Base-by-base conservation (phyloP, 2,797 vertebrate species). In the Odontamblyopus lacepedii region DNA sequence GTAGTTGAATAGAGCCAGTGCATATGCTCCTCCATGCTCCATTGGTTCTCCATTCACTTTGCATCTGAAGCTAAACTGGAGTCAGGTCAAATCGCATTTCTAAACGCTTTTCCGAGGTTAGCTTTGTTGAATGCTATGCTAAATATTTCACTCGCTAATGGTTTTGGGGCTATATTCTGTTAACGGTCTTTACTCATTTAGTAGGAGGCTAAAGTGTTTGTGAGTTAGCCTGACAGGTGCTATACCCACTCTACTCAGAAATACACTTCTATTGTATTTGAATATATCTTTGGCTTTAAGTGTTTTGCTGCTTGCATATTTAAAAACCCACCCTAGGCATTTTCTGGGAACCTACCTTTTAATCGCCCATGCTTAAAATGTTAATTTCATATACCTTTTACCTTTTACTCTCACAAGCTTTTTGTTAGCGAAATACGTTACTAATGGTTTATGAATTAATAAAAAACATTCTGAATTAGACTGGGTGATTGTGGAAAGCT, bases 371-470 rank as follows among this genome's bases (percentile, higher is more conserved):
- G 89, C 81, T 91, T 87, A 92, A 62, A 93, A 93, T 88, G 90
- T 87, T 93, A 92, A 93, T 92, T 91, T 81, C 84, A 90, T 81
- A 81, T 88, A 86, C 87, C 87, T 90, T 85, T 86, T 78, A 80
- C 78, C 89, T 85, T 67, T 84, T 75, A 74, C 71, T 84, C 63
- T 79, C 90, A 89, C 80, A 85, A 85, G 89, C 91, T 92, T 90
- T 94, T 94, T 94, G 94, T 94, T 85, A 77, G 80, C 83, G 85
- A 94, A 94, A 92, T 92, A 90, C 90, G 86, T 92, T 93, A 93
- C 93, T 94, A 95, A 95, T 93, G 93, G 93, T 87, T 94, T 92
- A 94, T 95, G 87, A 95, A 94, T 95, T 94, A 95, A 91, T 94
- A 93, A 95, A 81, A 89, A 88, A 87, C 87, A 90, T 92, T 92